Base-by-base conservation (phyloP, 1,140 invertebrate species). In the Apis florea region DNA sequence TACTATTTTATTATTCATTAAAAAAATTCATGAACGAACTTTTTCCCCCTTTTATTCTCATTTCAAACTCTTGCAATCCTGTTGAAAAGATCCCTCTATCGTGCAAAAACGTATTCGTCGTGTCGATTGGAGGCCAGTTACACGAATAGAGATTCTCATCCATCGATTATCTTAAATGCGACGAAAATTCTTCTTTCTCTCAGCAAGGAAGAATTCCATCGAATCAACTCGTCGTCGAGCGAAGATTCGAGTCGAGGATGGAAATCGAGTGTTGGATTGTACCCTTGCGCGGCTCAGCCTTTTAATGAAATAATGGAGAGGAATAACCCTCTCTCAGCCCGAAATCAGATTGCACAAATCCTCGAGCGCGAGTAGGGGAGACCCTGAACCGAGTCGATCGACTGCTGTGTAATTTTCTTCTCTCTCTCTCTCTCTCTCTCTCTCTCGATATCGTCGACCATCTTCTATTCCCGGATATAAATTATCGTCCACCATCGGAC, bases 391-490 rank as follows among this genome's bases (percentile, higher is more conserved):
- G 31, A 54, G 77, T 79, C 49, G 69, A 79, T 79, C 59, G 61
- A 58, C 61, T 73, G 49, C 69, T 26, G 69, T 54, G 53, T 64
- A 74, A 81, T 75, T 80, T 66, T 56, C 21, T 2, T 53, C 47
- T 53, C 15, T 12, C 15, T 26, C 9, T 26, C 67, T 19, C 24
- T 19, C 13, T 47, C 31, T 47, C 70, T n/a, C 26, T 40, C 54
- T 47, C 13, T 47, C 3, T 74, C 40, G 56, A 82, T 82, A 78
- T 53, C 17, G 19, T 61, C 70, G 70, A 70, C 26, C 67, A 70
- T 31, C 71, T 79, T 77, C 26, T 66, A 77, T 73, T 76, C 74
- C 84, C 66, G 58, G 70, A 82, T 85, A 73, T 59, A 82, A 85
- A 85, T 82, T 85, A 73, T 85, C 67, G 61, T 70, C 84, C 40